Percentiles rank a stretch among this genome's conserved stretches.
Conservation (phyloP, 2,113 vertebrate genomes). For the Ophiodon elongatus region DNA sequence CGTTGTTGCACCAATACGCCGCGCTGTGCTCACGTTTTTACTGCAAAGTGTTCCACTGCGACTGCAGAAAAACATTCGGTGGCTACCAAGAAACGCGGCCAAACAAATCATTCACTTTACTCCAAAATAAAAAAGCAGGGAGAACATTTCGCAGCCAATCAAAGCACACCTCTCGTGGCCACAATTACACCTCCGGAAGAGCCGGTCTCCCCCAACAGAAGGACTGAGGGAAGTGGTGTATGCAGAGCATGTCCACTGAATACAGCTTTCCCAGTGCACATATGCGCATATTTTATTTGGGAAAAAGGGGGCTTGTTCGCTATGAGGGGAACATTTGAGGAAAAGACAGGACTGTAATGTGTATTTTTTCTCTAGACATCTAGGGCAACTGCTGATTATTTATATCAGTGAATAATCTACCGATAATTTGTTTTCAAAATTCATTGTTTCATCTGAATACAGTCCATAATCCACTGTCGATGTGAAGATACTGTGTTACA, state of each 20-base stretch:
- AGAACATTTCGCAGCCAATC: slow-evolving; percentile 56
- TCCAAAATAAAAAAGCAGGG: slow-evolving; percentile 65
- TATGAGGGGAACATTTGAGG: background rate
- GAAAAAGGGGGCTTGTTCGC: background rate
- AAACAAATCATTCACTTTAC: slow-evolving; percentile 39
- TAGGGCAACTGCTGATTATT: background rate
- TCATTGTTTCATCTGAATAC: background rate
- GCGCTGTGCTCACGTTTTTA: slow-evolving; percentile 41
- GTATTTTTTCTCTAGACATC: background rate
- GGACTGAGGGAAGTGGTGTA: slow-evolving; percentile 39
- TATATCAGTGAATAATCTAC: background rate
- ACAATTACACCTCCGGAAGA: slow-evolving; percentile 64
- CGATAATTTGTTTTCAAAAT: background rate
- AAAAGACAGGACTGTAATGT: background rate
- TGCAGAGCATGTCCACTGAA: slow-evolving; percentile 1
- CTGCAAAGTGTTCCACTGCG: slow-evolving; percentile 35
- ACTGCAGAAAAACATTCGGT: slow-evolving; percentile 54
- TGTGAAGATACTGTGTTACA: background rate
- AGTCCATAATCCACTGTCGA: background rate
- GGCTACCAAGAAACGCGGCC: slow-evolving; percentile 41
- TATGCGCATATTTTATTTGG: background rate
- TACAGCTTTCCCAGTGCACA: slow-evolving; percentile 22
- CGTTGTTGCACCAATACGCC: slow-evolving; percentile 22
- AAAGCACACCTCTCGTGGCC: slow-evolving; percentile 51
- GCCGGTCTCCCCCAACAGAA: slow-evolving; percentile 17